These are phyloP conservation scores for Perdita meconis DNA, from an alignment of 2,888 invertebrate genomes.

Conservation along the genomic window DNA sequence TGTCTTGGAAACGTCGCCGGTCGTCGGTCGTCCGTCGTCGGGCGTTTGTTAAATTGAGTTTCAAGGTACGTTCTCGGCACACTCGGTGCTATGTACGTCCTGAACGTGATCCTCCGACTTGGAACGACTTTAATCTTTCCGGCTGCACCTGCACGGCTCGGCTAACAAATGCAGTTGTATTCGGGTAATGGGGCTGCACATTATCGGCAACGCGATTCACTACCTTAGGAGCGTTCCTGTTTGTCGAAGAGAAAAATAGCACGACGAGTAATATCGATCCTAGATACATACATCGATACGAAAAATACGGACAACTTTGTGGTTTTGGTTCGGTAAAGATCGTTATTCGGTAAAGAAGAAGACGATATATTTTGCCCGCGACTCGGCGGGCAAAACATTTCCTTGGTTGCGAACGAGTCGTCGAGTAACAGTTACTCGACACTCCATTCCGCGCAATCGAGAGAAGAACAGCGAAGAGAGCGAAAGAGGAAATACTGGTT, in stretches of 20 bases:
- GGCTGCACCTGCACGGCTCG: slow-evolving; percentile 31
- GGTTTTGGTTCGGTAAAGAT: slow-evolving; percentile 6
- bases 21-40: too few species aligned
- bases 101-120: slow-evolving; percentile 44
- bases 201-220: slow-evolving; percentile 31
- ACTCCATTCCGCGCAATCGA: slow-evolving; percentile 23
- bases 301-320: too few species aligned
- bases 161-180: slow-evolving; percentile 40
- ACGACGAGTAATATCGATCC: background rate
- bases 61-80: slow-evolving; percentile 31
- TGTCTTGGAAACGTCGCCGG: slow-evolving; percentile 54
- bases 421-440: slow-evolving; percentile 42
- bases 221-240: background rate
- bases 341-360: slow-evolving; percentile 1
- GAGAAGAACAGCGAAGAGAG: slow-evolving; percentile 7
- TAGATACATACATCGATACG: too few species aligned
- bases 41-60: slow-evolving; percentile 65
- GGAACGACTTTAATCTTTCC: slow-evolving; percentile 47
- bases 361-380: slow-evolving; percentile 28
- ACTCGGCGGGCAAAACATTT: slow-evolving; percentile 21
- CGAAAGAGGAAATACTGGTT: slow-evolving; percentile 17
- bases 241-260: background rate
- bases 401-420: slow-evolving; percentile 17
- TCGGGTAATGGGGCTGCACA: slow-evolving; percentile 25
- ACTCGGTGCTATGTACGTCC: slow-evolving; percentile 30